Percentiles rank a stretch among this genome's conserved stretches.
Evolutionary conservation across 1,140 invertebrate species (phyloP).

Genomic region (Popillia japonica): DNA sequence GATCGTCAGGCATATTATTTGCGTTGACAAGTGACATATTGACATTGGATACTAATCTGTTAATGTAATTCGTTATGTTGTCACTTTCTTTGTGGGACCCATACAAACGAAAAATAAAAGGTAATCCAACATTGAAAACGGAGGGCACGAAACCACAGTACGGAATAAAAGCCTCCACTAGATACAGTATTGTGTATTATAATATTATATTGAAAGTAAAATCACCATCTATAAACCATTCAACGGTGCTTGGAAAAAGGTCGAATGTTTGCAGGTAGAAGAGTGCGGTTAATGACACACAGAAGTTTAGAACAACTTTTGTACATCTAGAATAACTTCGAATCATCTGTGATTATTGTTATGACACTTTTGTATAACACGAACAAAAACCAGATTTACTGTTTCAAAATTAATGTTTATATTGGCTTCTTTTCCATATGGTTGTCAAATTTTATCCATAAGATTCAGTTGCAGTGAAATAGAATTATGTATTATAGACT

Average conservation of each 20-base stretch:
- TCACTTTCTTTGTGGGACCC: constrained; percentile 50
- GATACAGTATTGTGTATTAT: constrained; percentile 16
- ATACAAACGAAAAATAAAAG: constrained; percentile 51
- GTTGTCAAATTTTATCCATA: no score
- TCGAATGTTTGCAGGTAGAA: constrained; percentile 24
- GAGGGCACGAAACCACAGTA: constrained; percentile 41
- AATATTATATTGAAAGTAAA: constrained; percentile 12
- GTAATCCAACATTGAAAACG: constrained; percentile 48
- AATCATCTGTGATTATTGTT: background rate
- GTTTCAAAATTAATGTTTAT: no score
- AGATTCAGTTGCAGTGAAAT: no score
- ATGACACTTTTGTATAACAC: no score
- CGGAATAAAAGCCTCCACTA: constrained; percentile 9
- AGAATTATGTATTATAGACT: no score
- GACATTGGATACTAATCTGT: constrained; percentile 54
- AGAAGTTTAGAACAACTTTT: background rate
- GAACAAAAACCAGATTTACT: no score
- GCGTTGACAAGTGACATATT: constrained; percentile 43
- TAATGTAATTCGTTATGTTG: constrained; percentile 56
- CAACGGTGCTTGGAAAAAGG: constrained; percentile 23
- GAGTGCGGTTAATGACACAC: background rate
- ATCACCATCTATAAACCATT: constrained; percentile 8
- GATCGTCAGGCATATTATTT: background rate
- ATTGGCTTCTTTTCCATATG: no score
- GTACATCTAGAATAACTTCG: background rate